Conservation (phyloP, 2,113 vertebrate genomes). For the Malurus melanocephalus region DNA sequence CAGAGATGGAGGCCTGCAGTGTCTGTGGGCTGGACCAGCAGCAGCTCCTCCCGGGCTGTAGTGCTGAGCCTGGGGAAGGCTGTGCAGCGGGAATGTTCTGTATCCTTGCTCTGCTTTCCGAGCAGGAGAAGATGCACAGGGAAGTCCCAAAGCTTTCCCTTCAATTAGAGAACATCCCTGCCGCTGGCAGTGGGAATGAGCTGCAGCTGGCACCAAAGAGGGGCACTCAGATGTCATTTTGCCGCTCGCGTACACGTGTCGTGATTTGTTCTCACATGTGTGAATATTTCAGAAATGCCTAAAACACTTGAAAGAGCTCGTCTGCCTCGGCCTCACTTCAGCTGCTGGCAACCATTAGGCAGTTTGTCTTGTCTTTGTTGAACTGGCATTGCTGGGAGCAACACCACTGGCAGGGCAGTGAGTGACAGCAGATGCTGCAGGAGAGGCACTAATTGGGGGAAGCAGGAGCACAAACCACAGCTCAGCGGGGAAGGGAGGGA, state of each 20-base stretch:
- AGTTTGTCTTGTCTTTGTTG: conserved; percentile 21
- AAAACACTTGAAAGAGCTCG: background rate
- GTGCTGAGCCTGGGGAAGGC: background rate
- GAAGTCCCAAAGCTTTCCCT: background rate
- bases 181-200: background rate
- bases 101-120: background rate
- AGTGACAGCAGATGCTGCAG: background rate
- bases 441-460: conserved; percentile 24
- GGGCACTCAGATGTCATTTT: background rate
- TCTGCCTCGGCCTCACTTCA: background rate
- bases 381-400: conserved; percentile 40
- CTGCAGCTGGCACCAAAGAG: background rate
- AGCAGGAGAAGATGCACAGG: background rate
- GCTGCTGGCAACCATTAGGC: conserved; percentile 36
- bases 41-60: accelerated
- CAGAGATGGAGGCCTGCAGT: background rate
- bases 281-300: background rate
- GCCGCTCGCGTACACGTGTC: accelerated
- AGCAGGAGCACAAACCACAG: background rate
- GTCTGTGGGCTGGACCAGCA: accelerated
- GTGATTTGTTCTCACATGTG: background rate
- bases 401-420: background rate
- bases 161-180: conserved; percentile 17
- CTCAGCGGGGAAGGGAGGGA: background rate
- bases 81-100: accelerated